Conservation (phyloP, 1,140 invertebrate genomes). For the Papilio dardanus region DNA sequence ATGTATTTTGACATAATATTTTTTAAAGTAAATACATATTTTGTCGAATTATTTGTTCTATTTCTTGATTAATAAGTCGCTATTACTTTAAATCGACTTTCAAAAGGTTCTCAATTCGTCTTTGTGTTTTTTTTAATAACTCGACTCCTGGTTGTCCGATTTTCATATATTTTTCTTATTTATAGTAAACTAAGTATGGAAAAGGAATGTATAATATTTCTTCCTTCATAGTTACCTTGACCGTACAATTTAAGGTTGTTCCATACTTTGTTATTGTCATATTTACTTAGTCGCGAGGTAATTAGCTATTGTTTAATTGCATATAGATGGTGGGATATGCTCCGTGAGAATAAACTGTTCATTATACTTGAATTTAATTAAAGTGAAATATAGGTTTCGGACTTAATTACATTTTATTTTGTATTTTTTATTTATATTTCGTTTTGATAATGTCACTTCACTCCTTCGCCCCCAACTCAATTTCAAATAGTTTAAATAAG, state of each 20-base stretch:
- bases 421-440: neutral
- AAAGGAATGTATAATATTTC: neutral
- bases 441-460: too few relatives aligned
- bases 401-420: neutral
- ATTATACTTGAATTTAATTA: neutral
- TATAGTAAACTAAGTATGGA: too few relatives aligned
- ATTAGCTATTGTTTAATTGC: constrained; percentile 31
- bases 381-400: constrained; percentile 23
- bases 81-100: too few relatives aligned
- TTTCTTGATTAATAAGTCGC: too few relatives aligned
- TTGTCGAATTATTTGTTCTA: too few relatives aligned
- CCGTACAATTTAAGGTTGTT: constrained; percentile 8
- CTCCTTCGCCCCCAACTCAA: too few relatives aligned
- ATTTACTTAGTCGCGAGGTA: constrained; percentile 28
- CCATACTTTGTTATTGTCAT: neutral
- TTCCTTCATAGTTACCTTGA: constrained; percentile 16
- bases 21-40: too few relatives aligned
- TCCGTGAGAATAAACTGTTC: neutral
- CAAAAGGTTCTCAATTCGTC: too few relatives aligned
- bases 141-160: too few relatives aligned
- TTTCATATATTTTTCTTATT: too few relatives aligned
- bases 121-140: too few relatives aligned
- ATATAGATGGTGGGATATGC: constrained; percentile 22
- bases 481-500: neutral
- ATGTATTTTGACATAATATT: too few relatives aligned